Base-by-base conservation (phyloP, 2,797 vertebrate genomes). In the Sebastes oblongus region DNA sequence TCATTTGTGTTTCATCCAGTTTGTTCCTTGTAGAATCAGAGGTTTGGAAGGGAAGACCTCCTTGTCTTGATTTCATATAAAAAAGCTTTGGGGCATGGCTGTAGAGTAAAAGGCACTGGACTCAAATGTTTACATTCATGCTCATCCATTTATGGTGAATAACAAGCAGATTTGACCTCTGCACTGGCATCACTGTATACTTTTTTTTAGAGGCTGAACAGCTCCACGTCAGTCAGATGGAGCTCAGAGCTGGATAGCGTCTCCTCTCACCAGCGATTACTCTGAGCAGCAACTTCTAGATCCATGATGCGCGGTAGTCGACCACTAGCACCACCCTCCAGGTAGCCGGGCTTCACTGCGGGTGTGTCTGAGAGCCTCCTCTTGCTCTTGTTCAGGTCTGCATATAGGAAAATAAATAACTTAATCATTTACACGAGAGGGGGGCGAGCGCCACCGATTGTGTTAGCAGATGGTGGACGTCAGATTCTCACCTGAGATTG, bases 311-410 rank as follows among this genome's bases (percentile, higher is more conserved):
- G 91, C 18, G 96, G 95, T 10, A 97, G 95, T 52, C 96, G 88
- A 4, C 96, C 96, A 58, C 96, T 97, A 1, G 96, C 96, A 0
- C 96, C 96, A 0, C 96, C 96, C 50, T 97, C 95, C 82, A 97
- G 90, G 79, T 96, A 96, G 12, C 91, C 95, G 0, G 96, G 70
- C 84, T 91, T 96, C 54, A 96, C 91, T 0, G 87, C 68, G 2
- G 94, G 83, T 3, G 90, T 86, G 20, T 97, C 96, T 2, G 90
- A 91, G 52, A 90, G 82, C 72, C 92, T 95, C 80, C 86, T 91
- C 77, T 94, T 96, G 89, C 84, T 94, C 80, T 83, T 93, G 83
- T 82, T 95, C 25, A 95, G 77, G 66, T 95, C 94, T 95, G 70
- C 6, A 86, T 39, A 14, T 24, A 24, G 56, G 60, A 74, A n/a